phyloP scores from a whole-genome alignment of 2,113 vertebrate species.

The Larimichthys polyactis region DNA sequence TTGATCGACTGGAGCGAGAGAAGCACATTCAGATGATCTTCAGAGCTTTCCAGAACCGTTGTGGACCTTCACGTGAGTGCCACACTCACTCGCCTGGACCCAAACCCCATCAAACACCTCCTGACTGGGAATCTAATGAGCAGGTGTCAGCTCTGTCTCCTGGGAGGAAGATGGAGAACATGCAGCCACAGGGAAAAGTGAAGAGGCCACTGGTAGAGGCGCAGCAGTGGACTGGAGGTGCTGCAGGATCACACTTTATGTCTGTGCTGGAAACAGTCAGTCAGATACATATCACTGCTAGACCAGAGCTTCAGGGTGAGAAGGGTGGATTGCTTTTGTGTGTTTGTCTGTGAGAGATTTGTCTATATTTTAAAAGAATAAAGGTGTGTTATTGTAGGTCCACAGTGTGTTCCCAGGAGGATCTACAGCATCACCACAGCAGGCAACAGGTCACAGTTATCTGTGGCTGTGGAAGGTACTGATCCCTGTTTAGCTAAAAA shows the following conservation, averaged over 20 bases:
- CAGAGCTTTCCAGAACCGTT: constrained; percentile 65
- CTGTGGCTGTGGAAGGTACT: constrained; percentile 85
- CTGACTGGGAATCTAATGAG: constrained; percentile 10
- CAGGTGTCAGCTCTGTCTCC: constrained; percentile 5
- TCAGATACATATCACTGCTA: constrained; percentile 82
- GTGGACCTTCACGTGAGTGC: constrained; percentile 46
- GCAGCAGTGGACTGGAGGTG: constrained; percentile 20
- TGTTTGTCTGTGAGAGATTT: not conserved
- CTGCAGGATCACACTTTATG: constrained; percentile 49
- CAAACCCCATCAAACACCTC: constrained; percentile 16
- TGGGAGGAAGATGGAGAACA: constrained; percentile 10
- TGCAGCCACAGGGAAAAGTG: not conserved
- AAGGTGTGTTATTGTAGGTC: constrained; percentile 69
- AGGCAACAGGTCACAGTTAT: constrained; percentile 73
- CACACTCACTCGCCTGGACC: constrained; percentile 38
- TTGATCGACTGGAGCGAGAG: constrained; percentile 82
- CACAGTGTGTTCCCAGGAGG: constrained; percentile 82
- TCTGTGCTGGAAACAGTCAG: constrained; percentile 74
- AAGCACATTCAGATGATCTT: constrained; percentile 83
- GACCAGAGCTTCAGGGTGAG: constrained; percentile 81
- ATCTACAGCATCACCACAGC: constrained; percentile 81
- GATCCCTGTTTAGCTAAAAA: not conserved
- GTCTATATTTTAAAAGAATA: not conserved
- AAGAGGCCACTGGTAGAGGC: constrained; percentile 7
- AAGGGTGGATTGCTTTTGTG: not conserved